A percentile compares a stretch with the other conserved stretches of the same genome.
Conservation (phyloP, 2,888 invertebrate species). For the Ectropis crepuscularia region DNA sequence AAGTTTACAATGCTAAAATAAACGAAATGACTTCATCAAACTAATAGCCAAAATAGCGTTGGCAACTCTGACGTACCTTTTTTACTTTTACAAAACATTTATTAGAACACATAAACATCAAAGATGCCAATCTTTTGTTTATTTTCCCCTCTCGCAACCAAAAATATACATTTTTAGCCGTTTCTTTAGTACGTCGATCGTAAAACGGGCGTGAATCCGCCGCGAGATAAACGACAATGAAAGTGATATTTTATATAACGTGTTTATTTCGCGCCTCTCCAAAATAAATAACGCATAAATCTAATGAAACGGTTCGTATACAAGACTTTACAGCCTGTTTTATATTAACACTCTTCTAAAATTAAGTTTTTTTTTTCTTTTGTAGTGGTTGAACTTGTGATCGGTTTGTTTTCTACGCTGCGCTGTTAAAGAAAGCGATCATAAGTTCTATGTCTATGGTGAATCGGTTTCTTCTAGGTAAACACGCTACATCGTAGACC, state of each 20-base stretch:
- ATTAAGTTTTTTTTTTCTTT: too few relatives aligned
- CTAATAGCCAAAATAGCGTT: too few relatives aligned
- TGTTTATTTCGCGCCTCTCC: constrained; percentile 37
- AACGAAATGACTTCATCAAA: too few relatives aligned
- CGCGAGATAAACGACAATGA: constrained; percentile 35
- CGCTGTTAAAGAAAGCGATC: too few relatives aligned
- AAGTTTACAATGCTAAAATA: too few relatives aligned
- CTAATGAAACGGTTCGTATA: constrained; percentile 3
- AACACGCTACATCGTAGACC: too few relatives aligned
- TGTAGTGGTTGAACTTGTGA: too few relatives aligned
- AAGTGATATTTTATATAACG: constrained; percentile 31
- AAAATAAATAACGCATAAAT: constrained; percentile 37
- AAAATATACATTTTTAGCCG: constrained; percentile 15
- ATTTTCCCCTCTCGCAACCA: not conserved
- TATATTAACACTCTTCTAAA: not conserved
- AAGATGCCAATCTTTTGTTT: constrained; percentile 7
- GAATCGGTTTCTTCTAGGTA: too few relatives aligned
- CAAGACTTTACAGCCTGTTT: not conserved
- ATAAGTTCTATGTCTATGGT: too few relatives aligned
- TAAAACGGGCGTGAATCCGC: constrained; percentile 27
- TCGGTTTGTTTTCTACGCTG: not conserved
- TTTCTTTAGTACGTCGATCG: constrained; percentile 17
- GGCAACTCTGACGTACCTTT: not conserved
- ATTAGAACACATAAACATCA: constrained; percentile 18
- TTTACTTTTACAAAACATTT: constrained; percentile 10